Base-by-base conservation (phyloP, 2,113 vertebrate species). In the Scopus umbretta region DNA sequence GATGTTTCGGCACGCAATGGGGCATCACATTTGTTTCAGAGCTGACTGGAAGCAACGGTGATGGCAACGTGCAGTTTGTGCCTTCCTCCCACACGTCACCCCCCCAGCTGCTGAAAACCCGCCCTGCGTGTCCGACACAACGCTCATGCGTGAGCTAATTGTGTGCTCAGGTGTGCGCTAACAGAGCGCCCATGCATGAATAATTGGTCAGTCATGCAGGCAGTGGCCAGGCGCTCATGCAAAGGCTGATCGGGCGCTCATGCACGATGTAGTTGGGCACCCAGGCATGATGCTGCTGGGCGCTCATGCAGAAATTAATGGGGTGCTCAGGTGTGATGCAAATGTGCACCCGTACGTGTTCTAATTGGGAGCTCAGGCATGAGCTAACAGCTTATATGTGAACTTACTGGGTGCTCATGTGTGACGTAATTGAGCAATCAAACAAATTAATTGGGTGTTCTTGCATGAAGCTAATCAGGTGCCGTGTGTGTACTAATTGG, bases 61-160 rank as follows among this genome's bases (percentile, higher is more conserved):
- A 36, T 5, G 36, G 40, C 34, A 13, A 17, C 3, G 1, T 8
- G 36, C 68, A 3, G 17, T 6, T 40, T 6, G 2, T 42, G 47
- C 42, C 63, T 70, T 43, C 55, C 30, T 68, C 30, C 62, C 13
- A 2, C 30, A 1, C 8, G 1, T 63, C 68, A 26, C 59, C 53
- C 36, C 36, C 74, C 61, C 38, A 5, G n/a, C 62, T 55, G 62
- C 82, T 42, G 65, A 5, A 5, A 32, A 34, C 73, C 59, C 42
- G 56, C 50, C 52, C 17, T 1, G 40, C 1, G 1, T 0, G 8
- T 9, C 52, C 72, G 45, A 7, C 34, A 2, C 36, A 3, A 10
- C 0, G 13, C 43, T 55, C 26, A 1, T 0, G 10, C 19, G 1
- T 2, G 11, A 65, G 58, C 23, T 10, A 17, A 15, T 14, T 1